phyloP scores from a whole-genome alignment of 2,888 invertebrate species.

The Ormyrus labotus region DNA sequence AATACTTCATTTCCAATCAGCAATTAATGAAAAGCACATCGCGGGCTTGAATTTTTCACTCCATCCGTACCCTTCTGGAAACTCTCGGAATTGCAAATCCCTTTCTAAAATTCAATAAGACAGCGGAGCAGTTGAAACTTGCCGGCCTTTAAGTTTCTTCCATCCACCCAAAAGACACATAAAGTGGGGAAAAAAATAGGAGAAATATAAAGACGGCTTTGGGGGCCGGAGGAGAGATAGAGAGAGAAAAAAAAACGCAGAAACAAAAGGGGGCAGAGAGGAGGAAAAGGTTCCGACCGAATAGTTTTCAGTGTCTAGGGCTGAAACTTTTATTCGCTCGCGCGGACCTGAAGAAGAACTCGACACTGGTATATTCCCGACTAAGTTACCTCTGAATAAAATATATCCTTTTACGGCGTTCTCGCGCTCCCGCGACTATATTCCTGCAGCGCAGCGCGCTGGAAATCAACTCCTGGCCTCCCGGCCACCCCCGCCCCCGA shows the following conservation, averaged over 20 bases:
- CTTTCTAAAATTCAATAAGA: no score
- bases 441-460: background rate
- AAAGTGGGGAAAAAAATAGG: background rate
- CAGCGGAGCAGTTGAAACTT: no score
- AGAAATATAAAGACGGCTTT: background rate
- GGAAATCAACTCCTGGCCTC: no score
- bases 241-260: background rate
- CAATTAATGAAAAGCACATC: no score
- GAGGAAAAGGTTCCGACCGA: background rate
- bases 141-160: no score
- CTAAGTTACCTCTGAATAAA: constrained; percentile 16
- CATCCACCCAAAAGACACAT: background rate
- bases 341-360: constrained; percentile 11
- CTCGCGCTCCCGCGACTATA: background rate
- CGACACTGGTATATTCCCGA: constrained; percentile 4
- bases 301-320: constrained; percentile 8
- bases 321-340: constrained; percentile 26
- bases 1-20: no score
- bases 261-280: no score
- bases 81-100: no score
- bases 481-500: no score
- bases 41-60: no score
- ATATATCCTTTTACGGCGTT: constrained; percentile 18
- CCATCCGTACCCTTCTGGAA: no score
- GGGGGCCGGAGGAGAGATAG: background rate